Evolutionary conservation across 2,888 invertebrate genomes (phyloP).

Genomic region (Thymelicus sylvestris): DNA sequence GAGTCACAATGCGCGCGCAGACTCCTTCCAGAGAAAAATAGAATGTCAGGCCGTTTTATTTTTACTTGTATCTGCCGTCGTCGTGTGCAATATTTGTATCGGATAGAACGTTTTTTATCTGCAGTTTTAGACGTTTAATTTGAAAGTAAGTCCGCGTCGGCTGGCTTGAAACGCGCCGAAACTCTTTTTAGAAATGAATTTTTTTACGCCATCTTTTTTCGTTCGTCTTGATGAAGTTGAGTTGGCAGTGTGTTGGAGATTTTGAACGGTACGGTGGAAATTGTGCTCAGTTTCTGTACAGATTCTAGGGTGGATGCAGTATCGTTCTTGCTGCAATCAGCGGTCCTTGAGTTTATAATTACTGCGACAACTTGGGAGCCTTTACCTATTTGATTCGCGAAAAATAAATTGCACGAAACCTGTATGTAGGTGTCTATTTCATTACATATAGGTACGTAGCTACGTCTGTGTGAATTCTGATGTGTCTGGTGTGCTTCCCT

Average conservation of each 20-base stretch:
- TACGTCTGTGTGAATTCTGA: too few species aligned
- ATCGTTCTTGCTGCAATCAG: neutral
- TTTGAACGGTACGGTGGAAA: constrained; percentile 45
- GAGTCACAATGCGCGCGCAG: constrained; percentile 71
- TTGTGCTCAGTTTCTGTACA: constrained; percentile 23
- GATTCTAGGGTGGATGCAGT: constrained; percentile 4
- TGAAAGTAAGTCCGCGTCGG: constrained; percentile 68
- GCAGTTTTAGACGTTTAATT: constrained; percentile 69
- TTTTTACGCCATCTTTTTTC: constrained; percentile 42
- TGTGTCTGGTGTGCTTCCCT: too few species aligned
- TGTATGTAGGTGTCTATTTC: neutral
- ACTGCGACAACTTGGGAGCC: neutral
- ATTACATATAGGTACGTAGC: too few species aligned
- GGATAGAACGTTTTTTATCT: constrained; percentile 66
- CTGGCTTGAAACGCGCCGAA: constrained; percentile 56
- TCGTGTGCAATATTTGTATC: constrained; percentile 82
- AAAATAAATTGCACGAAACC: neutral
- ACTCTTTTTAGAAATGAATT: constrained; percentile 47
- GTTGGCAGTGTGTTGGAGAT: constrained; percentile 56
- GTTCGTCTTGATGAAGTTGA: constrained; percentile 54
- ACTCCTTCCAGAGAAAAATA: constrained; percentile 79
- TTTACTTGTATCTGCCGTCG: constrained; percentile 64
- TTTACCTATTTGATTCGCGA: neutral
- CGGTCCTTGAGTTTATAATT: constrained; percentile 15
- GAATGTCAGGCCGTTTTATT: constrained; percentile 70